Evolutionary conservation across 2,888 invertebrate genomes (phyloP), one percentile per base, ranked within the genome.

Genomic region (Pristionchus fissidentatus): DNA sequence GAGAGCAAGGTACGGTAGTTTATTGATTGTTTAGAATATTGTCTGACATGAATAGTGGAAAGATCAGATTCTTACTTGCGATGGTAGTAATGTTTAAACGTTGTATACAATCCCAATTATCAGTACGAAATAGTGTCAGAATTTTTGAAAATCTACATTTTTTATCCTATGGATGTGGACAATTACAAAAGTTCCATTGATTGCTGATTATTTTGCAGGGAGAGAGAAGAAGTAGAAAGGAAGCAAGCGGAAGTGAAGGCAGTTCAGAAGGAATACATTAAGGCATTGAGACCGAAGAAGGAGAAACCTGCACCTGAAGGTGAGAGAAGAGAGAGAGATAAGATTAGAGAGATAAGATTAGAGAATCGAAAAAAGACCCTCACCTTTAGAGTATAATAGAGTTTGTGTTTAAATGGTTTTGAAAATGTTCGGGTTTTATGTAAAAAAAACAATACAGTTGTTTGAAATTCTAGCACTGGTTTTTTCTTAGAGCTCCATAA

Each of bases 221-320:
- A 70, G 73, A 83, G 52, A 29, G 62, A 62, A 62, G 80, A 81
- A 81, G 80, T 81, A 26, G 83, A 83, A 38, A 83, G 41, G 52
- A 83, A 83, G 55, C 41, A 55, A 35, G 77, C 77, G 3, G 84
- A 84, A 79, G 66, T 83, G 55, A 83, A 83, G 55, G 85, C 85
- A 26, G 86, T 92, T 84, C 90, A 90, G 83, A 91, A 90, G 62
- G 90, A 91, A 77, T 91, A 91, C 80, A 87, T 88, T 79, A 90
- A 90, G 84, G 88, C 88, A 43, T 83, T 92, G 89, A 87, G 92
- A 86, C 62, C 84, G n/a, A 88, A 87, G 19, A 90, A 91, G 78
- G 88, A 89, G 84, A 92, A 29, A 90, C 89, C 92, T 88, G 89
- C 92, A 86, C 89, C 92, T 15, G 88, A 89, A 62, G 88, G 86